These are phyloP conservation scores for Leuctra nigra DNA, from an alignment of 2,888 invertebrate genomes.

Conservation along the genomic window DNA sequence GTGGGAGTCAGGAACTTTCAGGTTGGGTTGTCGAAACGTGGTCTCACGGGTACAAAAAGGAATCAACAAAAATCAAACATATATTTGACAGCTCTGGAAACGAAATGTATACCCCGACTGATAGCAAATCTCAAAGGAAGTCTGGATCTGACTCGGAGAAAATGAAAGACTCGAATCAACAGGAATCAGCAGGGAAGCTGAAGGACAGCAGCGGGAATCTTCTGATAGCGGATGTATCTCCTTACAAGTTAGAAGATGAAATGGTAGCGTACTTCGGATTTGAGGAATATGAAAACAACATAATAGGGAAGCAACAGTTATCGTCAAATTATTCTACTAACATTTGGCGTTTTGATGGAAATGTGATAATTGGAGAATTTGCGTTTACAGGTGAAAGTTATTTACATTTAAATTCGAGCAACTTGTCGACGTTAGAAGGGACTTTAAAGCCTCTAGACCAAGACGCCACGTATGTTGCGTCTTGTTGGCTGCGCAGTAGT, in stretches of 20 bases:
- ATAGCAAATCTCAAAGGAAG: background rate
- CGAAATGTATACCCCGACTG: background rate
- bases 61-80: background rate
- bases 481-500: background rate
- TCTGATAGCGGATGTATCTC: background rate
- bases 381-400: background rate
- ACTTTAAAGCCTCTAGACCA: background rate
- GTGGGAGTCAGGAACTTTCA: background rate
- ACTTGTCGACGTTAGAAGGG: background rate
- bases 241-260: background rate
- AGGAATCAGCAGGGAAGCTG: background rate
- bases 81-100: background rate
- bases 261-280: background rate
- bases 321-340: background rate
- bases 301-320: too few relatives aligned
- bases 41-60: background rate
- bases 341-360: background rate
- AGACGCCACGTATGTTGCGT: background rate
- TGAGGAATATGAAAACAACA: background rate
- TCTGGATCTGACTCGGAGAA: background rate
- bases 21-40: background rate
- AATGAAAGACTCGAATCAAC: background rate
- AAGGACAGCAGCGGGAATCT: background rate
- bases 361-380: background rate
- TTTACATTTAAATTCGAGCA: background rate